phyloP scores from a whole-genome alignment of 2,797 vertebrate genomes.

The Salmo trutta region DNA sequence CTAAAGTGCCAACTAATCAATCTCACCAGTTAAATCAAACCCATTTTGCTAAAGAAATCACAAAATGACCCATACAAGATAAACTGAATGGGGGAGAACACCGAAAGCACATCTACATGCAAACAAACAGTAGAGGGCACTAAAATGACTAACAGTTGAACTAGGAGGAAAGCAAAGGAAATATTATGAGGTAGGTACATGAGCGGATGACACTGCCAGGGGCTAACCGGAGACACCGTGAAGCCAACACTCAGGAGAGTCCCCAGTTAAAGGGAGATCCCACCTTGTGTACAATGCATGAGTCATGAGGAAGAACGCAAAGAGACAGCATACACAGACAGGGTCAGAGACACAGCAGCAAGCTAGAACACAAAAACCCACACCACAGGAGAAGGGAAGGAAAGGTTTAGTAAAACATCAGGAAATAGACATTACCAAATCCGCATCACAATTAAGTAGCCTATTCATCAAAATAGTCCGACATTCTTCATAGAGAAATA shows the following conservation, averaged over 20 bases:
- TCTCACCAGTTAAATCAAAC: not conserved
- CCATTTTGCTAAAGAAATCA: not conserved
- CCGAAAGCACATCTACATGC: not conserved
- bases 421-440: not conserved
- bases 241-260: not conserved
- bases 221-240: not conserved
- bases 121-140: not conserved
- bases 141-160: not conserved
- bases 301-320: conserved; percentile 31
- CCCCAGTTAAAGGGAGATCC: conserved; percentile 17
- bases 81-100: not conserved
- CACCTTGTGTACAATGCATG: conserved; percentile 33
- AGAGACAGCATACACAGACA: conserved; percentile 37
- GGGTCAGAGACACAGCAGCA: conserved; percentile 37
- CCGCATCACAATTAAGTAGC: not conserved
- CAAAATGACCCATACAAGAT: not conserved
- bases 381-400: conserved; percentile 25
- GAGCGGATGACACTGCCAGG: not conserved
- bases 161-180: not conserved
- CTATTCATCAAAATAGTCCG: not conserved
- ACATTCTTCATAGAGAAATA: not conserved
- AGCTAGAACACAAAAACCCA: conserved; percentile 35
- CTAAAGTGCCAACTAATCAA: not conserved
- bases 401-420: conserved; percentile 23
- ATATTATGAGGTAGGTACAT: not conserved